A percentile compares a stretch with the other conserved stretches of the same genome.
phyloP scores from a whole-genome alignment of 1,140 invertebrate species.

The Aphelenchoides fujianensis region DNA sequence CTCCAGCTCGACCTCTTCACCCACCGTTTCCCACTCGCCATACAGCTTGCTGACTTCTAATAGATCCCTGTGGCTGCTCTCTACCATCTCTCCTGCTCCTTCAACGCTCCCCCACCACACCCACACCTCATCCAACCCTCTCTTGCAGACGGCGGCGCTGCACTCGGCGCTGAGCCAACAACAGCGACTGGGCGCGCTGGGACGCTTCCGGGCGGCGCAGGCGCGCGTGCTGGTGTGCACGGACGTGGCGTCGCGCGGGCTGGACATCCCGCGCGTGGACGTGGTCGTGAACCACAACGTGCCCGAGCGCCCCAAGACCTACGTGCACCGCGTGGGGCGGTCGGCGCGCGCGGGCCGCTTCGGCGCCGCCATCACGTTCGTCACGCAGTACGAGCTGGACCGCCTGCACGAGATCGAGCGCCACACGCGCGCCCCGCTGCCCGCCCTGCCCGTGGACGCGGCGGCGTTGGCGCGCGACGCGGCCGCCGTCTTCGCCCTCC shows the following conservation, averaged over 20 bases:
- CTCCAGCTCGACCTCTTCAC: conserved; percentile 7
- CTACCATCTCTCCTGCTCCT: no score
- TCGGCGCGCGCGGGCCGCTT: conserved; percentile 34
- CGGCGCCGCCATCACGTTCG: conserved; percentile 71
- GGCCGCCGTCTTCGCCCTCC: conserved; percentile 82
- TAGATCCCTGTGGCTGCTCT: no score
- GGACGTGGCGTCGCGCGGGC: conserved; percentile 60
- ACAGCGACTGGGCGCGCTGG: conserved; percentile 43
- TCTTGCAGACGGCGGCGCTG: conserved; percentile 54
- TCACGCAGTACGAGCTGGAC: conserved; percentile 87
- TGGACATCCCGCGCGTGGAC: conserved; percentile 62
- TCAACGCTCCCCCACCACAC: no score
- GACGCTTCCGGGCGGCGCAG: conserved; percentile 46
- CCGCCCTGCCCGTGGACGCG: conserved; percentile 66
- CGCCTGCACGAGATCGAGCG: not conserved
- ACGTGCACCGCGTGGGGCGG: conserved; percentile 59
- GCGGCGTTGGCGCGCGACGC: conserved; percentile 77
- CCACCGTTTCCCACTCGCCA: conserved; percentile 13
- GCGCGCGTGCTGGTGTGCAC: conserved; percentile 54
- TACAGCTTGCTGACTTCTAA: no score
- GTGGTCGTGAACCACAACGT: conserved; percentile 61
- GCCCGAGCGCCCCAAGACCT: conserved; percentile 55
- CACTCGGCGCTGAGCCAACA: conserved; percentile 54
- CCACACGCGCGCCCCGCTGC: conserved; percentile 65
- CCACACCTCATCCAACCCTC: no score